These are phyloP conservation scores for Distichodus sexfasciatus DNA, from an alignment of 2,797 vertebrate genomes.

Conservation along the genomic window DNA sequence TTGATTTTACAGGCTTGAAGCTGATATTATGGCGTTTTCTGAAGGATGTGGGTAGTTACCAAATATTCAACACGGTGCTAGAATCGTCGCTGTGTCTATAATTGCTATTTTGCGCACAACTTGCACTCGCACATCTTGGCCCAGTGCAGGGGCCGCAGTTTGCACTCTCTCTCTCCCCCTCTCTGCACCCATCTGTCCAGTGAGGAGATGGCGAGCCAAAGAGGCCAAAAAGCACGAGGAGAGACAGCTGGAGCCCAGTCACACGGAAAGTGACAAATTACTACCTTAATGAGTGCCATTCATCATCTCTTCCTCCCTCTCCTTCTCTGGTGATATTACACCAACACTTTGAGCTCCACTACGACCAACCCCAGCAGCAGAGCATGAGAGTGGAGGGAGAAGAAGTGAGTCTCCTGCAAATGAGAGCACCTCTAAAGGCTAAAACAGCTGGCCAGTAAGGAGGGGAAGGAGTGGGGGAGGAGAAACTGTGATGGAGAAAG, in stretches of 20 bases:
- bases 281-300: constrained; percentile 83
- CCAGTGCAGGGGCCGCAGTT: constrained; percentile 44
- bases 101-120: constrained; percentile 24
- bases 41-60: background rate
- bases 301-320: constrained; percentile 74
- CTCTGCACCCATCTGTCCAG: constrained; percentile 76
- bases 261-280: constrained; percentile 85
- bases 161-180: constrained; percentile 65
- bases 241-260: constrained; percentile 83
- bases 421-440: background rate
- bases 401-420: constrained; percentile 25
- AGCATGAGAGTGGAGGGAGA: constrained; percentile 3
- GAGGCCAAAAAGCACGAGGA: constrained; percentile 67
- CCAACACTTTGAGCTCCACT: constrained; percentile 32
- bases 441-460: constrained; percentile 9
- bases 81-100: constrained; percentile 7
- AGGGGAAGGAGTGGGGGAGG: constrained; percentile 28
- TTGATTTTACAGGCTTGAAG: constrained; percentile 22
- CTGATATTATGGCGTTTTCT: background rate
- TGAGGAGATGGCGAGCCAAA: constrained; percentile 66
- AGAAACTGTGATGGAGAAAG: background rate
- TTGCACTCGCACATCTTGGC: constrained; percentile 2
- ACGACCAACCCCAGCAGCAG: constrained; percentile 39
- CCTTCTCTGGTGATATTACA: constrained; percentile 21
- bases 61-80: background rate